These are phyloP conservation scores for Rotaria socialis DNA, from an alignment of 2,888 invertebrate species.

Conservation along the genomic window DNA sequence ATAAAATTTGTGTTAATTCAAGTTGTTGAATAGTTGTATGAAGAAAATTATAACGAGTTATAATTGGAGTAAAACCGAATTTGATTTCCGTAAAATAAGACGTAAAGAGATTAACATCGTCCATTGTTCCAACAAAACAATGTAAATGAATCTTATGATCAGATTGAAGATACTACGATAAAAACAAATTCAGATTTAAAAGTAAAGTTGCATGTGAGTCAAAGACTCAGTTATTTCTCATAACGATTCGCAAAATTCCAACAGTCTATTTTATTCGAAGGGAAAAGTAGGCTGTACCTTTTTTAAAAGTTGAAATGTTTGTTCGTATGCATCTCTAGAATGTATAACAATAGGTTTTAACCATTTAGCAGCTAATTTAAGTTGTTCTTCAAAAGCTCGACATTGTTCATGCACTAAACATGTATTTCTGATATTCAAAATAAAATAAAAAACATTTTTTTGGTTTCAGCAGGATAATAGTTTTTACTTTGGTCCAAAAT, in stretches of 20 bases:
- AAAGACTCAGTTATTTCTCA: too few species aligned
- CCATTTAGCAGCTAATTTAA: constrained; percentile 8
- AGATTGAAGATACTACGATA: background rate
- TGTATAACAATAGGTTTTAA: constrained; percentile 33
- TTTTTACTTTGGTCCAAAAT: constrained; percentile 20
- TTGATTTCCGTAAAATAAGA: background rate
- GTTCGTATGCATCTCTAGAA: background rate
- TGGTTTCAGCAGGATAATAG: too few species aligned
- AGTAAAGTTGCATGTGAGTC: too few species aligned
- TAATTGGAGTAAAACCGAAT: constrained; percentile 30
- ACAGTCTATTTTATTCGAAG: too few species aligned
- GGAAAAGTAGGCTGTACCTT: background rate
- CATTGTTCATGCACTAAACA: background rate
- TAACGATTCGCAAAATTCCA: too few species aligned
- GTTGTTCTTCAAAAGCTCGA: constrained; percentile 20
- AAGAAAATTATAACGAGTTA: background rate
- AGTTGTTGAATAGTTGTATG: background rate
- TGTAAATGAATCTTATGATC: constrained; percentile 28
- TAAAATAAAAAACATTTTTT: background rate
- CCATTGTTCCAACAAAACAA: background rate
- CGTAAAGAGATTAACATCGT: background rate
- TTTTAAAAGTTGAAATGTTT: constrained; percentile 15
- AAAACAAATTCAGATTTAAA: background rate
- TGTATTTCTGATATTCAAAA: background rate
- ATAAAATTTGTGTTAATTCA: background rate